Evolutionary conservation across 2,888 invertebrate genomes (phyloP).

Genomic region (Stenoptilia bipunctidactyla): DNA sequence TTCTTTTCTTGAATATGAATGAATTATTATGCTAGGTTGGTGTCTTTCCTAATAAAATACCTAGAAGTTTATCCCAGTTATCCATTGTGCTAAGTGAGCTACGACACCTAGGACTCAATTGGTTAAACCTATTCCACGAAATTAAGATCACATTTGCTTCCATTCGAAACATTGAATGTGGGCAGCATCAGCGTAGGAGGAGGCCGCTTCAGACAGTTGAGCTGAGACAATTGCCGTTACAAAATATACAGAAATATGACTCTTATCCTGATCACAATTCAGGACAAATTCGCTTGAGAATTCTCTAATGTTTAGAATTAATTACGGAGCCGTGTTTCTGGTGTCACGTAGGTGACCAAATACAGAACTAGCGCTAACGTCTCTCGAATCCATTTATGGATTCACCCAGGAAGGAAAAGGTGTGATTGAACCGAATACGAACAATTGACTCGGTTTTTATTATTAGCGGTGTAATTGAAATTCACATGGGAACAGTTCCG

Average conservation of each 20-base stretch:
- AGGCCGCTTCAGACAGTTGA: constrained; percentile 56
- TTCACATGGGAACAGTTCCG: constrained; percentile 37
- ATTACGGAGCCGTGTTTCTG: constrained; percentile 31
- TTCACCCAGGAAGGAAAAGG: constrained; percentile 47
- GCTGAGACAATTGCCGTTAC: constrained; percentile 33
- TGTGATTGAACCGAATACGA: constrained; percentile 47
- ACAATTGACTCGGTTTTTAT: constrained; percentile 28
- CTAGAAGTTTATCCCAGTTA: no score
- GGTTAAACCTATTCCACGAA: no score
- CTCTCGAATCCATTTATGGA: constrained; percentile 45
- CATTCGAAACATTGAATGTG: constrained; percentile 55
- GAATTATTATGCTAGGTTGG: no score
- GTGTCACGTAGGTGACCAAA: constrained; percentile 63
- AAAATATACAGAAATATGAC: constrained; percentile 27
- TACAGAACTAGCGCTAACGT: constrained; percentile 33
- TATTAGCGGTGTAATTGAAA: constrained; percentile 34
- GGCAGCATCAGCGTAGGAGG: constrained; percentile 60
- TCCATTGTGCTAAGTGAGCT: no score
- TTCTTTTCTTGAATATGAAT: no score
- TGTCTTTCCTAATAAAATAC: no score
- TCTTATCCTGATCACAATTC: constrained; percentile 37
- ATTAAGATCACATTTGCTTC: constrained; percentile 46
- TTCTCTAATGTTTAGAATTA: constrained; percentile 59
- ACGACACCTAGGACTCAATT: no score
- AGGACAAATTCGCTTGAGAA: constrained; percentile 39